Evolutionary conservation across 1,140 invertebrate genomes (phyloP).

Genomic region (Drosophila mauritiana): DNA sequence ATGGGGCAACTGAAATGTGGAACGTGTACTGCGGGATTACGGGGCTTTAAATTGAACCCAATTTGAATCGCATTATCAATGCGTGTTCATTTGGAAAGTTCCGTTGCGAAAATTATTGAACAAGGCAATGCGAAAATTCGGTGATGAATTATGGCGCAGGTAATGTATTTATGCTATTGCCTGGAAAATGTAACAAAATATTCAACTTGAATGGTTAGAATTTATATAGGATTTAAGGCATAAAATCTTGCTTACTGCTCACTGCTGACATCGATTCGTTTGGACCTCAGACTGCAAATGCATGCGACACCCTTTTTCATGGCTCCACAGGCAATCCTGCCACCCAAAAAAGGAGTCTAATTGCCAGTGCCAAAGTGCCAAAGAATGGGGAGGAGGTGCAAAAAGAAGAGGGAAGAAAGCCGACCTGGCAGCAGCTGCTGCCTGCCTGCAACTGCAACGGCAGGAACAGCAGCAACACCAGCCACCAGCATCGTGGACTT

Average conservation of each 20-base stretch:
- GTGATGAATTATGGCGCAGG: background rate
- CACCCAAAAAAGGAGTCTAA: conserved; percentile 67
- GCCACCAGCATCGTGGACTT: conserved; percentile 25
- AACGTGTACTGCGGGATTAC: conserved; percentile 16
- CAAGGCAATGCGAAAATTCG: conserved; percentile 1
- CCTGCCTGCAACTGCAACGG: conserved; percentile 30
- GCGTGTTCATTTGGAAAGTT: conserved; percentile 6
- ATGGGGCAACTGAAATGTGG: conserved; percentile 9
- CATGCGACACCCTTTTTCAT: conserved; percentile 25
- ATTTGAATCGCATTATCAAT: conserved; percentile 20
- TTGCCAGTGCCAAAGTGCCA: conserved; percentile 77
- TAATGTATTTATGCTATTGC: no score
- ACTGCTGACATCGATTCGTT: background rate
- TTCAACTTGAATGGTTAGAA: no score
- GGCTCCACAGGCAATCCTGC: background rate
- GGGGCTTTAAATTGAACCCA: conserved; percentile 5
- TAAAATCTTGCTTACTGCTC: background rate
- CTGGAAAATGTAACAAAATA: background rate
- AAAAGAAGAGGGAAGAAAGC: conserved; percentile 6
- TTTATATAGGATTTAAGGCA: no score
- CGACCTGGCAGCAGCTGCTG: conserved; percentile 50
- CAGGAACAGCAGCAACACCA: background rate
- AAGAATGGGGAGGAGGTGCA: conserved; percentile 27
- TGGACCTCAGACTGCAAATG: conserved; percentile 10
- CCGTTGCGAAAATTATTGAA: background rate